Evolutionary conservation across 2,113 vertebrate species (phyloP).

Genomic region (Nesospiza acunhae): DNA sequence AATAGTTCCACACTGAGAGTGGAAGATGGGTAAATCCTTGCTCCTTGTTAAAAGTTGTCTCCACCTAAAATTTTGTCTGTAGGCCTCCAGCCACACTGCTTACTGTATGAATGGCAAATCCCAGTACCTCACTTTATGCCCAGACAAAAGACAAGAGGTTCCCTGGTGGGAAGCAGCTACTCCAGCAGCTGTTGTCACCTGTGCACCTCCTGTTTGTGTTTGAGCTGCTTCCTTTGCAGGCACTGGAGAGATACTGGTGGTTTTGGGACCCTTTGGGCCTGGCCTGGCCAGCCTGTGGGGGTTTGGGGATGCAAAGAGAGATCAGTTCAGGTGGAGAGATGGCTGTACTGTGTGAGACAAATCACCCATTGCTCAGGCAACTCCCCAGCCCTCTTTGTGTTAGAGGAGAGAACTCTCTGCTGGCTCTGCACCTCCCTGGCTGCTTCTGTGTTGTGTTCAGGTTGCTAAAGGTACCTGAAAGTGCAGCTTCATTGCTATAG

Average conservation of each 20-base stretch:
- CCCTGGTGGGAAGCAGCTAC: not conserved
- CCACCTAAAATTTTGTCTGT: not conserved
- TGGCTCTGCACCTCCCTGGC: fast-evolving
- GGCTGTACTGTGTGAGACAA: not conserved
- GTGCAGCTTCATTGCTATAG: not conserved
- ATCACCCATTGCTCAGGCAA: not conserved
- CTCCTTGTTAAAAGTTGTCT: not conserved
- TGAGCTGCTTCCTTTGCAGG: not conserved
- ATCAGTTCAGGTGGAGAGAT: not conserved
- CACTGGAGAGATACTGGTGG: not conserved
- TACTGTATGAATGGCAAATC: not conserved
- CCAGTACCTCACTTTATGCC: not conserved
- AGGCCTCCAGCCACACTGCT: not conserved
- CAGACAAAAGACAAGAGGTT: not conserved
- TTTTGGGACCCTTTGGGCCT: not conserved
- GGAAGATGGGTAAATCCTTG: not conserved
- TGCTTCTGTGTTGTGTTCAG: not conserved
- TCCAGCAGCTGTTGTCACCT: not conserved
- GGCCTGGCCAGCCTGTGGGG: not conserved
- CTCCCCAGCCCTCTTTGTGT: not conserved
- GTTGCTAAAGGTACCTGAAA: not conserved
- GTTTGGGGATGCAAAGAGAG: not conserved
- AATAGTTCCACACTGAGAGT: not conserved
- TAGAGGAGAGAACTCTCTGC: not conserved
- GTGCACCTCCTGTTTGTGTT: not conserved